A percentile compares a stretch with the other conserved stretches of the same genome.
Evolutionary conservation across 2,797 vertebrate genomes (phyloP).

Genomic region (Sciaenops ocellatus): DNA sequence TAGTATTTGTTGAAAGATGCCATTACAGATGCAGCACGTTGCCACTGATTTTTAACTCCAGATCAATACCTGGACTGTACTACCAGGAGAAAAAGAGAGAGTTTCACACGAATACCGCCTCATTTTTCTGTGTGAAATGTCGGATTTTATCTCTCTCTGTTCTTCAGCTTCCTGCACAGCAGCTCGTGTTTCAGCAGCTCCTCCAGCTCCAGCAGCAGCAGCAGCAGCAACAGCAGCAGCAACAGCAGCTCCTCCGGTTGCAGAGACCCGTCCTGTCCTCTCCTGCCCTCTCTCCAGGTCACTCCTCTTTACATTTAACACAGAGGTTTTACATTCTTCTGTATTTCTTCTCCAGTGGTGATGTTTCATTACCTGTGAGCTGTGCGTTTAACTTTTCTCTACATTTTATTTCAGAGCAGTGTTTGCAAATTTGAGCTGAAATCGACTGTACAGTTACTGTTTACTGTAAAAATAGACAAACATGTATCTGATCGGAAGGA

Average conservation of each 20-base stretch:
- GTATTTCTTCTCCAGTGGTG: not conserved
- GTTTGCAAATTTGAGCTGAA: not conserved
- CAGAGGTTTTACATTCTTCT: not conserved
- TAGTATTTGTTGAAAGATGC: not conserved
- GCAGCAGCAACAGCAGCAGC: slow-evolving; percentile 88
- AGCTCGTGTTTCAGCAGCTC: slow-evolving; percentile 94
- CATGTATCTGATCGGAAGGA: not conserved
- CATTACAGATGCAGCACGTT: not conserved
- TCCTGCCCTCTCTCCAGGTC: slow-evolving; percentile 90
- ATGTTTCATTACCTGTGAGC: not conserved
- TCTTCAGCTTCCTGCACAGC: slow-evolving; percentile 88
- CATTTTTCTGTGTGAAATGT: not conserved
- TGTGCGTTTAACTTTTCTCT: not conserved
- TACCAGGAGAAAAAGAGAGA: not conserved
- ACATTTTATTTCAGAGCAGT: not conserved
- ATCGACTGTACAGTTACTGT: not conserved
- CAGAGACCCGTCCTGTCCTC: slow-evolving; percentile 90
- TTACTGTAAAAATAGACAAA: not conserved
- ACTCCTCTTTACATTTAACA: slow-evolving; percentile 3
- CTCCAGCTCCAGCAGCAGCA: slow-evolving; percentile 86
- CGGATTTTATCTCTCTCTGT: not conserved
- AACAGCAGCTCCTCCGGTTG: slow-evolving; percentile 90
- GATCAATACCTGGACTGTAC: not conserved
- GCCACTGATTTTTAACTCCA: not conserved
- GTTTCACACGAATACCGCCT: not conserved